Base-by-base conservation (phyloP, 2,888 invertebrate species). In the Neoaliturus tenellus region DNA sequence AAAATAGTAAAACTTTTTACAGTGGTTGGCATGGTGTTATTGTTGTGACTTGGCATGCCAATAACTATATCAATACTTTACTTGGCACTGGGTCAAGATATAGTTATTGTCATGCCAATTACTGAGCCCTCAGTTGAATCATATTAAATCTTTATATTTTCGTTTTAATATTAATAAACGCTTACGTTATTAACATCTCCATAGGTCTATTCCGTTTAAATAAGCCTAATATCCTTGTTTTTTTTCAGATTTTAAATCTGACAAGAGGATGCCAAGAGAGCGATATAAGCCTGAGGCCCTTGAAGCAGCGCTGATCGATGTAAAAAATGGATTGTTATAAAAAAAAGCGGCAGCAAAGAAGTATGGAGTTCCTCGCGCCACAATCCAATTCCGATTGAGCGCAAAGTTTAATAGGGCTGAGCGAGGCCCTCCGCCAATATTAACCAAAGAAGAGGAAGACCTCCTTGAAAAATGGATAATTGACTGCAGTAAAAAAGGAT, bases 31-130 rank as follows among this genome's bases (percentile, higher is more conserved):
- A 67, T 67, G 33, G 4, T 31, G 17, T 67, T 67, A 67, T 31
- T 67, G 67, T 67, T 67, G 2, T 67, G 67, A 14, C 0, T 67
- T 67, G 67, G 67, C 67, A 67, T 67, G 67, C 67, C 67, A 67
- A 55, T 55, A 23, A 23, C 20, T 55, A 55, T 55, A 55, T 23
- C 20, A 55, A 2, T 23, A 55, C 55, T 23, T 20, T 55, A 23
- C 20, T 55, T 55, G 55, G 55, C 55, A 55, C 55, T 23, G 55
- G 23, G 55, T 55, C 55, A 55, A 55, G 3, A 55, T 20, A 23
- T 12, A 55, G 25, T 55, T 55, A 55, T 55, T 55, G 55, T 20
- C 55, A 55, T 55, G 55, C 20, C 55, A 55, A 55, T 12, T 8
- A 5, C 20, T 44, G 8, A 44, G 17, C 44, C 12, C 44, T 44